A percentile compares a stretch with the other conserved stretches of the same genome.
Conservation (phyloP, 1,140 invertebrate species). For the Steinernema khuongi region DNA sequence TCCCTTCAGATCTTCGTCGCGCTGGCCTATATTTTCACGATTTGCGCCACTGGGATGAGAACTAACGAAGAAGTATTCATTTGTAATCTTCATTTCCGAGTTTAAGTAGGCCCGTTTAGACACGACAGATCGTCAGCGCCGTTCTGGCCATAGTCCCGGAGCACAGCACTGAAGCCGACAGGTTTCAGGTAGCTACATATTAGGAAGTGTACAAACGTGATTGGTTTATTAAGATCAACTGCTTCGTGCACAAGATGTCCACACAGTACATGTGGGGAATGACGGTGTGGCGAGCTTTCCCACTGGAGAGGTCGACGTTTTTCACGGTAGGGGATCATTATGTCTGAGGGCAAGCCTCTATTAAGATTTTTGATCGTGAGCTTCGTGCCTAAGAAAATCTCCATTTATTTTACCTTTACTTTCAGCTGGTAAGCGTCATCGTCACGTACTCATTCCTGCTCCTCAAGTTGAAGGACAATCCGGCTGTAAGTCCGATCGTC, state of each 20-base stretch:
- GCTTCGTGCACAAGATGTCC: conserved; percentile 55
- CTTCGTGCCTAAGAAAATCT: conserved; percentile 9
- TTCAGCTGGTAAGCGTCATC: conserved; percentile 49
- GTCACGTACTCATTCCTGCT: conserved; percentile 51
- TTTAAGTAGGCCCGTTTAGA: conserved; percentile 35
- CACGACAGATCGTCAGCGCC: conserved; percentile 47
- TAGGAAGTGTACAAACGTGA: neutral
- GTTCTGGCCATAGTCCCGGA: conserved; percentile 50
- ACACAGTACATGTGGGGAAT: conserved; percentile 55
- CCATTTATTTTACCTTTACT: neutral
- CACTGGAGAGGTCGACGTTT: conserved; percentile 51
- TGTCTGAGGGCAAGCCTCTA: neutral
- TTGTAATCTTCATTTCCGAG: neutral
- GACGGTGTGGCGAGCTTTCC: conserved; percentile 56
- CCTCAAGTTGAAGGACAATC: conserved; percentile 51
- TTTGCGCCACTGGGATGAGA: conserved; percentile 44
- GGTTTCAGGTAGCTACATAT: conserved; percentile 41
- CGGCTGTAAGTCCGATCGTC: conserved; percentile 37
- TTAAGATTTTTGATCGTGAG: neutral
- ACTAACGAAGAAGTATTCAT: conserved; percentile 46
- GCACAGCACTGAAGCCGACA: conserved; percentile 43
- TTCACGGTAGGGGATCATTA: conserved; percentile 40
- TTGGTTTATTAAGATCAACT: conserved; percentile 44
- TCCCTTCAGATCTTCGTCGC: conserved; percentile 46
- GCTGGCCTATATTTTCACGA: conserved; percentile 42